phyloP scores from a whole-genome alignment of 2,888 invertebrate species.

The Germaria angustata region DNA sequence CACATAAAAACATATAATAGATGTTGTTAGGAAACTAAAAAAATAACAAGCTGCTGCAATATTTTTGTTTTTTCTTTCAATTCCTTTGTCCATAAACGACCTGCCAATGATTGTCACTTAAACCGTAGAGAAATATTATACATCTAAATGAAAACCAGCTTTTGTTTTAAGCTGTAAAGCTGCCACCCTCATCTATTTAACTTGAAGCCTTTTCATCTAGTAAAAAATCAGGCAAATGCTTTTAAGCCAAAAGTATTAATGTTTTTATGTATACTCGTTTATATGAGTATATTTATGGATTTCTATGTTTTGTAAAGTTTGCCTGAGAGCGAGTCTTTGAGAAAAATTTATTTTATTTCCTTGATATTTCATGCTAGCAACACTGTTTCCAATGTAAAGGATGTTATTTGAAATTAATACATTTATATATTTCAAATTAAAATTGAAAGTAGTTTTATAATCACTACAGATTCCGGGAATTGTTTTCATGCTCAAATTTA shows the following conservation, averaged over 20 bases:
- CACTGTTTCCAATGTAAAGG: neutral
- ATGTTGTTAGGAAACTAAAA: slow-evolving; percentile 31
- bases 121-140: slow-evolving; percentile 26
- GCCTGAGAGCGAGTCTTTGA: slow-evolving; percentile 8
- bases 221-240: slow-evolving; percentile 14
- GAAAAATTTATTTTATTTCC: slow-evolving; percentile 35
- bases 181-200: slow-evolving; percentile 38
- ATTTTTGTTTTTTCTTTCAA: neutral
- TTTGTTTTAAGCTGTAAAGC: slow-evolving; percentile 41
- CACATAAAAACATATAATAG: slow-evolving; percentile 25
- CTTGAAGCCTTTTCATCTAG: slow-evolving; percentile 15
- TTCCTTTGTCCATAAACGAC: slow-evolving; percentile 57
- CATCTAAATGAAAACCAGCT: slow-evolving; percentile 10
- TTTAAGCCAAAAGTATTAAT: neutral
- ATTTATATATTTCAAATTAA: no score
- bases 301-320: slow-evolving; percentile 15
- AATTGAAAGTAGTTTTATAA: no score
- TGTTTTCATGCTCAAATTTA: no score
- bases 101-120: slow-evolving; percentile 66
- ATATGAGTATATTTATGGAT: neutral
- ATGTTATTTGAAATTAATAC: no score
- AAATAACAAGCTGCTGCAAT: slow-evolving; percentile 18
- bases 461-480: no score
- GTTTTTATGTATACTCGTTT: neutral
- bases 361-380: neutral